Base-by-base conservation (phyloP, 2,797 vertebrate species). In the Propithecus perrieri region DNA sequence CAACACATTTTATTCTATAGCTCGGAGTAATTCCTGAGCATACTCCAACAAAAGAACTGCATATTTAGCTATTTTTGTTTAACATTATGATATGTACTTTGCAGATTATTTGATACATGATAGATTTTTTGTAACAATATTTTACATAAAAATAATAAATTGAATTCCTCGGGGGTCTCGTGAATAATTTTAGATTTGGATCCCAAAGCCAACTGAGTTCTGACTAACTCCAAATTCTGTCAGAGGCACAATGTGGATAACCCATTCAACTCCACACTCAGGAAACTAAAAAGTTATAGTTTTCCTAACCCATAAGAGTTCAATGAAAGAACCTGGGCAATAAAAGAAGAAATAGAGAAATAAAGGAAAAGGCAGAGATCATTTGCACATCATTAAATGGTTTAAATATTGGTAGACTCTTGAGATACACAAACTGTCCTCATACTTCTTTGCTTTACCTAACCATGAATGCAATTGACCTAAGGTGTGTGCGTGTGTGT, bases 61-160 rank as follows among this genome's bases (percentile, higher is more conserved):
- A 46, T 26, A 74, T 81, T 93, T 90, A 89, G 22, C 43, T 55
- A 91, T 67, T 90, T 92, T 88, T 89, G 74, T 71, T 93, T 79
- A 85, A 35, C 71, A 89, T 88, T 74, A 93, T 84, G 55, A 84
- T 28, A n/a, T 59, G 4, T 83, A 38, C 35, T 80, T 74, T 43
- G 24, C 63, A 83, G 24, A 83, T 76, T 78, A 86, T 30, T 75
- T 84, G 61, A 75, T 43, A 89, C 1, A 48, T 61, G 30, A 78
- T 35, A 80, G 20, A 48, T 48, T 57, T 84, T 57, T 84, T 85
- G 0, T 85, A 87, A 78, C 8, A 78, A 79, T 87, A 57, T 61
- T 55, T 81, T 50, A 79, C 61, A 59, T 78, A 94, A 94, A 86
- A 87, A 85, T n/a, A 48, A 9, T 74, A 71, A 74, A 38, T 55